Evolutionary conservation across 2,797 vertebrate species (phyloP), one percentile per base, ranked within the genome.

Genomic region (Notolepis coatsorum): DNA sequence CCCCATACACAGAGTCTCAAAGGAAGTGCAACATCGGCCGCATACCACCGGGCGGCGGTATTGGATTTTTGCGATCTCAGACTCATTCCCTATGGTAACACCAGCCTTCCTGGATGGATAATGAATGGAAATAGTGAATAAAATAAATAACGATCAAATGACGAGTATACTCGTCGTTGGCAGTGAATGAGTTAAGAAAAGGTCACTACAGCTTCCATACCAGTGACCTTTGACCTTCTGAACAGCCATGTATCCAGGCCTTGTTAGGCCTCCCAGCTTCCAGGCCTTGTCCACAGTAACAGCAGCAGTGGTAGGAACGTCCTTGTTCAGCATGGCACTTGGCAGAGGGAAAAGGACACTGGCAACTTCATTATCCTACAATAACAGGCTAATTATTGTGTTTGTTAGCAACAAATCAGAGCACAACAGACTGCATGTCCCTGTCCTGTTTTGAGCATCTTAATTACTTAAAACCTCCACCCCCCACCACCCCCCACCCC

Each of bases 331-430:
- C 87, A 90, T 76, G 86, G 80, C 85, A 85, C 84, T 90, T 92
- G 94, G 91, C 89, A 91, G 83, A 83, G 74, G 79, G 84, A 95
- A 96, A 96, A 96, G 95, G 96, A 97, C 95, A 95, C 94, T 95
- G 90, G 94, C 94, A 96, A 97, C 96, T 98, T 98, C 97, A 98
- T 99, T 98, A 98, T 96, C 96, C 96, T 91, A 95, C 96, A 98
- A 96, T 97, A 96, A 97, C 97, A 97, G 96, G 93, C 95, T 98
- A 98, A 99, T 98, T 98, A 97, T 97, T 97, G 94, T 97, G 95
- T 98, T 98, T 98, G 96, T 97, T 96, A 96, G 95, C 94, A 94
- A 95, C 95, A 96, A 98, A 98, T 98, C 97, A 94, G 94, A 96
- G 96, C 95, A 98, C 96, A 97, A 97, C 96, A 98, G 97, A 94